Evolutionary conservation across 2,113 vertebrate genomes (phyloP).

Genomic region (Pungitius pungitius): DNA sequence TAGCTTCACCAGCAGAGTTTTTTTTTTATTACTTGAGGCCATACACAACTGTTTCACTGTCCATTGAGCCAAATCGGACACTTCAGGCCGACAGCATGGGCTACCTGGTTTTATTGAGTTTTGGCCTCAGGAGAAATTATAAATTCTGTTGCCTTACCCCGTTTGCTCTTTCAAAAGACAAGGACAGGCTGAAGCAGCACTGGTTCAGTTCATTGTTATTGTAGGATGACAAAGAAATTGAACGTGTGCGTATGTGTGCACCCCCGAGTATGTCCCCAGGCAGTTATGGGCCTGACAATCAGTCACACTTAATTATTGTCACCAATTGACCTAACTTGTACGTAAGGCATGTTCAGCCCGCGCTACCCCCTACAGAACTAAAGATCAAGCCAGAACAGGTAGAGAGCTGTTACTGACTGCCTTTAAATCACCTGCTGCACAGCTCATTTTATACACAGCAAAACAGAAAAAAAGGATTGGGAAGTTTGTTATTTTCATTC

Average conservation of each 20-base stretch:
- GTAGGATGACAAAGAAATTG: not conserved
- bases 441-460: not conserved
- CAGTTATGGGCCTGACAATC: not conserved
- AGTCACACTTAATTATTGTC: not conserved
- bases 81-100: slow-evolving; percentile 4
- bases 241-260: not conserved
- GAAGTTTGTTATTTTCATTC: not conserved
- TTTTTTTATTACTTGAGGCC: slow-evolving; percentile 17
- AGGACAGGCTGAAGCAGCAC: not conserved
- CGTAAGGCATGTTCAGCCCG: not conserved
- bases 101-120: slow-evolving; percentile 20
- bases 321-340: not conserved
- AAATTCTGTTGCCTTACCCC: slow-evolving; percentile 16
- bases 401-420: not conserved
- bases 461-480: not conserved
- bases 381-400: not conserved
- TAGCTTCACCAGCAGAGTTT: slow-evolving; percentile 21
- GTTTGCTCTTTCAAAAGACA: slow-evolving; percentile 10
- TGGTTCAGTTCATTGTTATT: not conserved
- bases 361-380: no score
- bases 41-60: slow-evolving; percentile 3
- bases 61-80: slow-evolving; percentile 23
- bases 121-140: not conserved
- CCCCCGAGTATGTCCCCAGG: not conserved
- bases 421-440: not conserved